These are phyloP conservation scores for Psylliodes chrysocephalus DNA, from an alignment of 2,888 invertebrate species.

Conservation along the genomic window DNA sequence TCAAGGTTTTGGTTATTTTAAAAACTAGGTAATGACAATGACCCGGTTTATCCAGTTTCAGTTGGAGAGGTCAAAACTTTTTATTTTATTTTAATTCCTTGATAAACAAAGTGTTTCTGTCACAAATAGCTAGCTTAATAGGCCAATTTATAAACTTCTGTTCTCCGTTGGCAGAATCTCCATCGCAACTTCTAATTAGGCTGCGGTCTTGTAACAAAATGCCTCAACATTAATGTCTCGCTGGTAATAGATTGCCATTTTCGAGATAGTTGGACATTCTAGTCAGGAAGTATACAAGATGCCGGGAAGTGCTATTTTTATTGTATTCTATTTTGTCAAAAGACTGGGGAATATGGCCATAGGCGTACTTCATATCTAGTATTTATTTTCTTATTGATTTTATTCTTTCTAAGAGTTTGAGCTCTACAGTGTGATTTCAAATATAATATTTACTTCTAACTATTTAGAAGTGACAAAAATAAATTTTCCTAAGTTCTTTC, in stretches of 20 bases:
- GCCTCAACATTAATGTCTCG: slow-evolving; percentile 30
- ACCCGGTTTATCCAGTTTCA: no score
- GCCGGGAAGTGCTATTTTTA: slow-evolving; percentile 20
- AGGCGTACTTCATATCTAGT: no score
- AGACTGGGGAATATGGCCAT: no score
- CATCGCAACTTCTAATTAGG: slow-evolving; percentile 31
- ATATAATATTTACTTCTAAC: no score
- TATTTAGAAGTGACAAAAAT: no score
- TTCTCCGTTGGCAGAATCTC: slow-evolving; percentile 7
- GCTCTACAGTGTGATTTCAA: no score
- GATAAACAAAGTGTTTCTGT: slow-evolving; percentile 20
- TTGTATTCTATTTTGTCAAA: no score
- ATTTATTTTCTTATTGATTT: no score
- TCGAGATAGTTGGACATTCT: slow-evolving; percentile 25
- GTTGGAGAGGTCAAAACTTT: slow-evolving; percentile 10
- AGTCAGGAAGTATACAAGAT: slow-evolving; percentile 24
- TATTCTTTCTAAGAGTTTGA: no score
- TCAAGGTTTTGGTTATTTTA: no score
- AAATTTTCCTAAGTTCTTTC: no score
- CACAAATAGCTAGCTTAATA: slow-evolving; percentile 21
- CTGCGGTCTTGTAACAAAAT: slow-evolving; percentile 27
- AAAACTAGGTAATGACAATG: no score
- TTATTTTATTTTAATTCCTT: slow-evolving; percentile 2
- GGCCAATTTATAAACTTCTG: slow-evolving; percentile 28
- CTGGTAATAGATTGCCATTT: slow-evolving; percentile 29